A percentile compares a stretch with the other conserved stretches of the same genome.
Conservation (phyloP, 2,888 invertebrate species). For the Andrena haemorrhoa region DNA sequence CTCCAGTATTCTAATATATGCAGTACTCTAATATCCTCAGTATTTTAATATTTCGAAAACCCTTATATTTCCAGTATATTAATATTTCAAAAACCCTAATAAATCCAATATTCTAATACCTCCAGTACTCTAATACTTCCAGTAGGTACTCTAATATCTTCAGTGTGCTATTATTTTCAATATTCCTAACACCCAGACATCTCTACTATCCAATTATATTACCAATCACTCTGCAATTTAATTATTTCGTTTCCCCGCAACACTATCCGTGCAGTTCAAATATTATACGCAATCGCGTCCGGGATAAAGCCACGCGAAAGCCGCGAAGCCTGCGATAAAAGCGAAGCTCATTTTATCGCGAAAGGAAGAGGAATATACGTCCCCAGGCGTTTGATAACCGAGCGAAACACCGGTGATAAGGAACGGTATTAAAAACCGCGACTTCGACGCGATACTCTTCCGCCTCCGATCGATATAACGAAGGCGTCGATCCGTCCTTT, state of each 20-base stretch:
- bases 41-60: too few relatives aligned
- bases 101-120: too few relatives aligned
- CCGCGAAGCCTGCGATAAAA: constrained; percentile 11
- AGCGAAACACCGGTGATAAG: constrained; percentile 26
- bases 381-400: background rate
- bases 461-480: constrained; percentile 1
- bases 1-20: too few relatives aligned
- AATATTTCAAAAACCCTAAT: too few relatives aligned
- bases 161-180: too few relatives aligned
- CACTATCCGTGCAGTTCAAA: background rate
- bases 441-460: background rate
- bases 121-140: too few relatives aligned
- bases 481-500: constrained; percentile 24
- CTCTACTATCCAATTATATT: background rate
- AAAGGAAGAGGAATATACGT: constrained; percentile 5
- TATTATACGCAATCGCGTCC: background rate
- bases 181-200: background rate
- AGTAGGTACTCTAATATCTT: too few relatives aligned
- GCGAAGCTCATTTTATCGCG: constrained; percentile 13
- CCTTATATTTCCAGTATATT: too few relatives aligned
- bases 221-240: background rate
- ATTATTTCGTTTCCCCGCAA: background rate
- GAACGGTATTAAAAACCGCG: constrained; percentile 16
- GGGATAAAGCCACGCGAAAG: background rate
- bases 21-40: too few relatives aligned